Percentiles rank a stretch among this genome's conserved stretches.
Evolutionary conservation across 2,888 invertebrate species (phyloP).

Genomic region (Epicampocera succincta): DNA sequence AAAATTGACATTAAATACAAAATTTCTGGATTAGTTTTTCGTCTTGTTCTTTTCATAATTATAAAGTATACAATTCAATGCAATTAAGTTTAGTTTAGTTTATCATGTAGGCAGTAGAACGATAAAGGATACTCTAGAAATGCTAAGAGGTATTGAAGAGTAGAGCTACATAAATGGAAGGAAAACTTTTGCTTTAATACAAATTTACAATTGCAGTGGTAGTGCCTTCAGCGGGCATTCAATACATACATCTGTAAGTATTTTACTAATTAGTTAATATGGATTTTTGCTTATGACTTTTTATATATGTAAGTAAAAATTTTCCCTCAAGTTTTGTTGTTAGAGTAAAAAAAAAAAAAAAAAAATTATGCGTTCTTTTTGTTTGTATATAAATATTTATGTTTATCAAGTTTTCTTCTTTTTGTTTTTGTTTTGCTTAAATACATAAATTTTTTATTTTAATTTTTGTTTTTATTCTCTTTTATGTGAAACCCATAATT

Average conservation of each 20-base stretch:
- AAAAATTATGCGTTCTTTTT: slow-evolving; percentile 5
- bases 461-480: slow-evolving; percentile 15
- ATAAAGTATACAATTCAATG: slow-evolving; percentile 29
- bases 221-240: no score
- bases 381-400: slow-evolving; percentile 2
- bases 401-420: not conserved
- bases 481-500: slow-evolving; percentile 66
- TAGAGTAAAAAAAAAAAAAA: no score
- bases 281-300: slow-evolving; percentile 13
- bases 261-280: slow-evolving; percentile 14
- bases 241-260: slow-evolving; percentile 20
- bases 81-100: slow-evolving; percentile 11
- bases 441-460: slow-evolving; percentile 39
- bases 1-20: slow-evolving; percentile 72
- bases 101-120: not conserved
- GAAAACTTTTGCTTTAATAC: slow-evolving; percentile 49
- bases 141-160: slow-evolving; percentile 25
- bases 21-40: slow-evolving; percentile 8
- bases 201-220: slow-evolving; percentile 56
- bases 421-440: slow-evolving; percentile 34
- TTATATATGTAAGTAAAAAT: slow-evolving; percentile 50
- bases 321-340: slow-evolving; percentile 26
- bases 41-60: slow-evolving; percentile 16
- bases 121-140: not conserved
- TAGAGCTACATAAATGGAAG: slow-evolving; percentile 36